Evolutionary conservation across 2,888 invertebrate species (phyloP).

Genomic region (Chromoteleia sp.): DNA sequence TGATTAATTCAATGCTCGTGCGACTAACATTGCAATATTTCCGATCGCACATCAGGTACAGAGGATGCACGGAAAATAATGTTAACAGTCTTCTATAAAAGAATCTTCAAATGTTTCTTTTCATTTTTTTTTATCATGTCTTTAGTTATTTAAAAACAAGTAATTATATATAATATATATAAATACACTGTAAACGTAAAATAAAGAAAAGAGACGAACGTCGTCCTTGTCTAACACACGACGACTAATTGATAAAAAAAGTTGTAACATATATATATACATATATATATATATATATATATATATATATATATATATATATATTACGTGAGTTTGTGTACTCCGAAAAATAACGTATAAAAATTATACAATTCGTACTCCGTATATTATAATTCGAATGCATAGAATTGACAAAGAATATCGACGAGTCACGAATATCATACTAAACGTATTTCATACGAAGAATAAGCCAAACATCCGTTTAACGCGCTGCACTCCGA

Average conservation of each 20-base stretch:
- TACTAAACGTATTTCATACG: conserved; percentile 58
- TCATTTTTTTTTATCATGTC: conserved; percentile 42
- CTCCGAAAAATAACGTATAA: conserved; percentile 53
- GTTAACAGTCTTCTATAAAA: conserved; percentile 58
- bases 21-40: conserved; percentile 58
- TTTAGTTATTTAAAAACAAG: conserved; percentile 66
- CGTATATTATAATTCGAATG: conserved; percentile 42
- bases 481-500: conserved; percentile 27
- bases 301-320: conserved; percentile 8
- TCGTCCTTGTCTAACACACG: conserved; percentile 49
- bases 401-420: conserved; percentile 67
- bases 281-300: too few relatives aligned
- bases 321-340: conserved; percentile 47
- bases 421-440: conserved; percentile 62
- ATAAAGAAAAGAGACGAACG: conserved; percentile 37
- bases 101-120: conserved; percentile 31
- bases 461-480: conserved; percentile 56
- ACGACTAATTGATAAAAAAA: conserved; percentile 38
- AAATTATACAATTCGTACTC: conserved; percentile 61
- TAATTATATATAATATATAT: conserved; percentile 62
- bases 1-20: conserved; percentile 23
- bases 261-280: conserved; percentile 14
- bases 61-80: conserved; percentile 71
- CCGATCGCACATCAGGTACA: conserved; percentile 71
- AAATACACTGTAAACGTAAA: conserved; percentile 59